A percentile compares a stretch with the other conserved stretches of the same genome.
Evolutionary conservation across 2,113 vertebrate species (phyloP).

Genomic region (Oxygymnocypris stewartii): DNA sequence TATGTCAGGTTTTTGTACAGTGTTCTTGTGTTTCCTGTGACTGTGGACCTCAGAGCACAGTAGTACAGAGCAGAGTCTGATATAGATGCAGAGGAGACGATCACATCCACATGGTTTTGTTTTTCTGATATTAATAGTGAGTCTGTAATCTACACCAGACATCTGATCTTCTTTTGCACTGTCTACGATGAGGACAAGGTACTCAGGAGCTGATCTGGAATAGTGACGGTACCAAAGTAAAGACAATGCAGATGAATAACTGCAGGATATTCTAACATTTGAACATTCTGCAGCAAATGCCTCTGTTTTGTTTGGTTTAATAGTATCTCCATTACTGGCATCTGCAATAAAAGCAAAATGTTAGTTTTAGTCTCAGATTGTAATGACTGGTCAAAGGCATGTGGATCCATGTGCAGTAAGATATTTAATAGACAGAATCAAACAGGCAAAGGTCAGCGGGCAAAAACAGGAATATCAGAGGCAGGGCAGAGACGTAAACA

Average conservation of each 20-base stretch:
- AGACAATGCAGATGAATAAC: not conserved
- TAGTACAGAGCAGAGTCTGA: constrained; percentile 42
- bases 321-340: constrained; percentile 4
- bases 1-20: constrained; percentile 45
- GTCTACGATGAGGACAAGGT: not conserved
- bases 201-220: not conserved
- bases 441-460: too few species aligned
- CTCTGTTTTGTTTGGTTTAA: not conserved
- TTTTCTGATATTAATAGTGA: not conserved
- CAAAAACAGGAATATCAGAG: too few species aligned
- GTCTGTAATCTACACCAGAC: not conserved
- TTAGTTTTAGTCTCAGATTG: not conserved
- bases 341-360: not conserved
- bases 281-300: not conserved
- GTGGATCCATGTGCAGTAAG: too few species aligned
- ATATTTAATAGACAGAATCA: too few species aligned
- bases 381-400: too few species aligned
- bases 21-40: constrained; percentile 1
- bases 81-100: constrained; percentile 34
- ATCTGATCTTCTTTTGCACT: not conserved
- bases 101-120: not conserved
- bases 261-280: not conserved
- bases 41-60: constrained; percentile 46
- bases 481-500: too few species aligned
- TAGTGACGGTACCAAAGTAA: not conserved